These are phyloP conservation scores for Leptopilina boulardi DNA, from an alignment of 1,140 invertebrate genomes.

Conservation along the genomic window DNA sequence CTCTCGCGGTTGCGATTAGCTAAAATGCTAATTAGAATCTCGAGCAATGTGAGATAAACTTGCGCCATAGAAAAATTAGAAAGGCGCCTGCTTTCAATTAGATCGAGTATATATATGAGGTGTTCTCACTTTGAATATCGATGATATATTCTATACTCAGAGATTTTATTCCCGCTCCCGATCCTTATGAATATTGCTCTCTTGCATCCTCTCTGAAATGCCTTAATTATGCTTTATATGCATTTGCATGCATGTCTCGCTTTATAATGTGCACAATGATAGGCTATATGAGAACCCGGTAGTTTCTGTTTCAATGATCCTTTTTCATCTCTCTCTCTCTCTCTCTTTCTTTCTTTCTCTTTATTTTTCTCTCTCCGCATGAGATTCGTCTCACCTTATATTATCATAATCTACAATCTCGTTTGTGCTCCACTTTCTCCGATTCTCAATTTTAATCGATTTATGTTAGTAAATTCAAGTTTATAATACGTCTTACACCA, in stretches of 20 bases:
- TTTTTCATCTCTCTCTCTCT: background rate
- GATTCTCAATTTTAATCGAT: constrained; percentile 17
- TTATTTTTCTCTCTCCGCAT: background rate
- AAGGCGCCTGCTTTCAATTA: constrained; percentile 58
- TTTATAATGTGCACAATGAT: constrained; percentile 9
- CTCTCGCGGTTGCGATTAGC: constrained; percentile 54
- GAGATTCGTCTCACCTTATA: constrained; percentile 27
- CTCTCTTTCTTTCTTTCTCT: background rate
- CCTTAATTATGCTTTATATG: constrained; percentile 40
- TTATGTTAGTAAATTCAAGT: constrained; percentile 5
- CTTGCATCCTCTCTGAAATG: constrained; percentile 38
- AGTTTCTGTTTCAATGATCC: background rate
- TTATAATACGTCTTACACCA: background rate
- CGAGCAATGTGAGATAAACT: constrained; percentile 48
- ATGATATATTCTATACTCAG: background rate
- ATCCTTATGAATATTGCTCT: constrained; percentile 16
- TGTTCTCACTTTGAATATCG: background rate
- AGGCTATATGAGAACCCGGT: constrained; percentile 31
- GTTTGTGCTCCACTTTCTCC: constrained; percentile 50
- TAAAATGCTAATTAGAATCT: constrained; percentile 54
- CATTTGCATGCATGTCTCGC: background rate
- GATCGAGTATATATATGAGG: constrained; percentile 44
- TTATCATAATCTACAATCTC: constrained; percentile 37
- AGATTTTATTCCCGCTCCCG: constrained; percentile 37
- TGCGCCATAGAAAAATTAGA: constrained; percentile 62